A percentile compares a stretch with the other conserved stretches of the same genome.
Conservation (phyloP, 2,797 vertebrate genomes). For the Chelon labrosus region DNA sequence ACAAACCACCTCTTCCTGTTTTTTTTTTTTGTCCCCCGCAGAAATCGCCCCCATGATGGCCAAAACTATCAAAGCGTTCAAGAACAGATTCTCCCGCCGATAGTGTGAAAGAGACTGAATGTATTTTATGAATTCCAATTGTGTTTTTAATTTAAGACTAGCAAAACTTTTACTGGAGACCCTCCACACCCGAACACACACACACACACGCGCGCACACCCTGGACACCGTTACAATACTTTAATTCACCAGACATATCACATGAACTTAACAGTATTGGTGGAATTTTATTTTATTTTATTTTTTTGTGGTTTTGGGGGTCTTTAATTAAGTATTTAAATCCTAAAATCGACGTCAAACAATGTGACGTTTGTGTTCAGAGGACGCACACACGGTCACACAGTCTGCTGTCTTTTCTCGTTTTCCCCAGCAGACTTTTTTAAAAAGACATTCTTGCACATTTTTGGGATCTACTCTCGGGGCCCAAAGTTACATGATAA, state of each 20-base stretch:
- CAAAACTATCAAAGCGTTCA: conserved; percentile 99
- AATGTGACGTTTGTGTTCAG: conserved; percentile 4
- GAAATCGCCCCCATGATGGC: conserved; percentile 99
- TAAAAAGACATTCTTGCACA: not conserved
- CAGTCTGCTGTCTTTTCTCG: conserved; percentile 40
- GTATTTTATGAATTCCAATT: conserved; percentile 70
- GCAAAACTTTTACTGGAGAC: conserved; percentile 31
- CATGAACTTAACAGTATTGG: conserved; percentile 44
- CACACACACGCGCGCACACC: conserved; percentile 12
- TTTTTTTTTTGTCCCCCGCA: conserved; percentile 63
- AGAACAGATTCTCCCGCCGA: conserved; percentile 97
- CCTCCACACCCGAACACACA: conserved; percentile 14
- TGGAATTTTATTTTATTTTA: conserved; percentile 17
- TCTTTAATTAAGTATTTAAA: conserved; percentile 59
- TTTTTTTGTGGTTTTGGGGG: conserved; percentile 28
- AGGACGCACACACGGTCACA: conserved; percentile 13
- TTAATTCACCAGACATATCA: conserved; percentile 15
- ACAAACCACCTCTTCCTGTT: not conserved
- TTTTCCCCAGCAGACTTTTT: conserved; percentile 18
- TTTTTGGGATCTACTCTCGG: conserved; percentile 1
- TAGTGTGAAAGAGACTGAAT: conserved; percentile 81
- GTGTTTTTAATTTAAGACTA: conserved; percentile 72
- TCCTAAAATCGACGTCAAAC: conserved; percentile 10
- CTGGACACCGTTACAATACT: too few species aligned
- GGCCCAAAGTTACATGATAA: not conserved